A percentile compares a stretch with the other conserved stretches of the same genome.
phyloP scores from a whole-genome alignment of 2,797 vertebrate genomes.

The Lutjanus campechanus region DNA sequence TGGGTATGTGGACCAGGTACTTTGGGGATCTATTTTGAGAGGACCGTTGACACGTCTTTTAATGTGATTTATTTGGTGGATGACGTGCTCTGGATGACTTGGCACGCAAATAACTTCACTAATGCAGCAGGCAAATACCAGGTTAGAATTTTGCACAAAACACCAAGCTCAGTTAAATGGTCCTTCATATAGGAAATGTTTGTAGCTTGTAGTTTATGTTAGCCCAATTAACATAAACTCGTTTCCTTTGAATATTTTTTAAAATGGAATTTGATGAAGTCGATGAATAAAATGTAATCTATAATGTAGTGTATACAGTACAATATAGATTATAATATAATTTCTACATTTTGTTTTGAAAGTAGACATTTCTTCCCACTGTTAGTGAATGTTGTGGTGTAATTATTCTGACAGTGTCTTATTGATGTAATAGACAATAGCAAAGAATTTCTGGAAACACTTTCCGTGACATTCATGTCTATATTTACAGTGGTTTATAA shows the following conservation, averaged over 20 bases:
- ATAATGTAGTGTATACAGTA: no score
- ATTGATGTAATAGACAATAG: not conserved
- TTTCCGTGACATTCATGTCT: no score
- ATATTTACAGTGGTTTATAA: no score
- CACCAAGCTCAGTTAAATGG: slow-evolving; percentile 17
- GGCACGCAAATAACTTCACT: slow-evolving; percentile 80
- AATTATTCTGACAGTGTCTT: not conserved
- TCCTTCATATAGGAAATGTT: slow-evolving; percentile 23
- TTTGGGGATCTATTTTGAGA: slow-evolving; percentile 82
- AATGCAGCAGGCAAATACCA: slow-evolving; percentile 61
- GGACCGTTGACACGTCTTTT: slow-evolving; percentile 79
- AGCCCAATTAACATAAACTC: not conserved
- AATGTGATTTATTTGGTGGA: slow-evolving; percentile 81
- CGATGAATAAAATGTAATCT: not conserved
- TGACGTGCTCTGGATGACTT: slow-evolving; percentile 75
- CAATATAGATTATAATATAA: not conserved
- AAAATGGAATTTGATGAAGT: not conserved
- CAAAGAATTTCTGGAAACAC: not conserved
- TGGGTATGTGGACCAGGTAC: slow-evolving; percentile 78
- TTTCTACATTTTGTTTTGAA: slow-evolving; percentile 2
- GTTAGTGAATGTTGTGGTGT: not conserved
- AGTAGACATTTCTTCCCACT: not conserved
- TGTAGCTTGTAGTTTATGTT: not conserved
- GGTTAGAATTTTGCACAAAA: slow-evolving; percentile 59
- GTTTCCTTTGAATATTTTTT: not conserved